phyloP scores from a whole-genome alignment of 2,113 vertebrate genomes.

The Hippocampus comes region DNA sequence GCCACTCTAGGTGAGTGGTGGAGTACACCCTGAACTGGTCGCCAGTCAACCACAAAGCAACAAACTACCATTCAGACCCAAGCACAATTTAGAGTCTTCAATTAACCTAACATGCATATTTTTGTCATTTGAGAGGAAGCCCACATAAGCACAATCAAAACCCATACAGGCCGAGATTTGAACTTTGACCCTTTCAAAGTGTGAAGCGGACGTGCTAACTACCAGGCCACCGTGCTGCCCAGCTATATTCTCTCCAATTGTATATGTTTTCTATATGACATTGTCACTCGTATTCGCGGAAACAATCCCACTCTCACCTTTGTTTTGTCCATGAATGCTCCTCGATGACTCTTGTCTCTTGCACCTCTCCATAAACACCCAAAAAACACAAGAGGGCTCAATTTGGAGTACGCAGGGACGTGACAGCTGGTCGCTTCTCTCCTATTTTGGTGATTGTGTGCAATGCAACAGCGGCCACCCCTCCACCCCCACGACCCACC shows the following conservation, averaged over 20 bases:
- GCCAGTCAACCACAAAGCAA: no score
- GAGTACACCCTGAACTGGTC: no score
- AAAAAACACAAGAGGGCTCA: slow-evolving; percentile 20
- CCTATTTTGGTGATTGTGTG: slow-evolving; percentile 78
- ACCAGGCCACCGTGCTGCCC: no score
- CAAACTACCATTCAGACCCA: no score
- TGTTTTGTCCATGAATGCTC: slow-evolving; percentile 30
- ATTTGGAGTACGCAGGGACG: slow-evolving; percentile 57
- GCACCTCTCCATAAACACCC: slow-evolving; percentile 43
- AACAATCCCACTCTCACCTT: neutral
- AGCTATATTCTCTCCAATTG: no score
- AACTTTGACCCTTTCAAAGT: neutral
- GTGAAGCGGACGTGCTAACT: neutral
- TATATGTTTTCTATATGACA: no score
- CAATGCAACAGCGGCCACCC: slow-evolving; percentile 42
- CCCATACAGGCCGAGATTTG: neutral
- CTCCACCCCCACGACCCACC: slow-evolving; percentile 21
- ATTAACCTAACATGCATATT: no score
- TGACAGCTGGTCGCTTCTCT: slow-evolving; percentile 43
- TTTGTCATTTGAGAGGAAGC: no score
- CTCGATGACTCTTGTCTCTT: slow-evolving; percentile 12
- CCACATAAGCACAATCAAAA: no score
- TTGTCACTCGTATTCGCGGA: neutral
- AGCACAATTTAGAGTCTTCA: no score
- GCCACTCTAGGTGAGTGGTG: no score